phyloP scores from a whole-genome alignment of 1,140 invertebrate genomes.

The Camponotus vicinus region DNA sequence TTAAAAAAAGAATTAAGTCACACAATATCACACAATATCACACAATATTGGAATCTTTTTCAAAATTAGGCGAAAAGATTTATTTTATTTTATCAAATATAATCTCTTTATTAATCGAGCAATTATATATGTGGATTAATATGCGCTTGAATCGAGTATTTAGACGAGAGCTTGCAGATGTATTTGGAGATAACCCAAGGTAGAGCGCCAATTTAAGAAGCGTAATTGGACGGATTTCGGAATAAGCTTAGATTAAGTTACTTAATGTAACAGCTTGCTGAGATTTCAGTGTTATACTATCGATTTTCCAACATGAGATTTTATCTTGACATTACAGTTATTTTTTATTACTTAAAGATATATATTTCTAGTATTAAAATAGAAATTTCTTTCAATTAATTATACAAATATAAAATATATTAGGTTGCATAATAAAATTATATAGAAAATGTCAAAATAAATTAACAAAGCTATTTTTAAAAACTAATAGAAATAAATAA shows the following conservation, averaged over 20 bases:
- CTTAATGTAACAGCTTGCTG: conserved; percentile 3
- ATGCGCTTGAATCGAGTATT: neutral
- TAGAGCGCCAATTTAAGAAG: conserved; percentile 25
- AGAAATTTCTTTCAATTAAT: neutral
- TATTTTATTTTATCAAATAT: neutral
- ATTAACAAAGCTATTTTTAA: neutral
- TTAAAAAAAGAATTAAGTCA: neutral
- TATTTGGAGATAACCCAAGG: conserved; percentile 18
- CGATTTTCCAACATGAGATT: neutral
- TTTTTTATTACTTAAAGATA: conserved; percentile 1
- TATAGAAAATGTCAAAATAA: neutral
- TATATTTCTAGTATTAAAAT: conserved; percentile 6
- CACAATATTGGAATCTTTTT: neutral
- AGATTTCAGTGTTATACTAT: conserved; percentile 13
- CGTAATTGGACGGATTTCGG: conserved; percentile 24
- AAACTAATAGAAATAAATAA: neutral
- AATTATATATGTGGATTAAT: conserved; percentile 6
- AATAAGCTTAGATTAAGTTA: conserved; percentile 51
- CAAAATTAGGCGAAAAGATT: neutral
- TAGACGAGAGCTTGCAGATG: conserved; percentile 19
- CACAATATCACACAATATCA: too few species aligned
- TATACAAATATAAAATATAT: neutral
- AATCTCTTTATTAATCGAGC: too few species aligned
- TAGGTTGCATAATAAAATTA: neutral
- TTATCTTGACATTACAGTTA: conserved; percentile 6